These are phyloP conservation scores for Nicator chloris DNA, from an alignment of 2,113 vertebrate genomes.

Conservation along the genomic window DNA sequence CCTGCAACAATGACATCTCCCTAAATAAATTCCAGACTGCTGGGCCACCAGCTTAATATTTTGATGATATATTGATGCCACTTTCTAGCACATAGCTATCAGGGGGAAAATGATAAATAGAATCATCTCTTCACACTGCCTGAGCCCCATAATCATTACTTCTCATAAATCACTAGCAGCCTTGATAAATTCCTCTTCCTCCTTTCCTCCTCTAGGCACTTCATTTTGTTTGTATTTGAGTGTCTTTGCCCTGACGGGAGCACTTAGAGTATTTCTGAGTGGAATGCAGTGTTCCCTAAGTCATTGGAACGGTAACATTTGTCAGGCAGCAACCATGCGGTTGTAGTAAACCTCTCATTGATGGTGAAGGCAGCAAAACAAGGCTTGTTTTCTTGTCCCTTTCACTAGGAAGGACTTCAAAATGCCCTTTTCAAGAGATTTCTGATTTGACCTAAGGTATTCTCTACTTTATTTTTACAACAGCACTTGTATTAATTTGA, in stretches of 20 bases:
- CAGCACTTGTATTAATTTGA: background rate
- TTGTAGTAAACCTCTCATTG: slow-evolving; percentile 31
- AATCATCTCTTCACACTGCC: slow-evolving; percentile 50
- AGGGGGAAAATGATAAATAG: slow-evolving; percentile 17
- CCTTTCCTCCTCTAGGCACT: slow-evolving; percentile 27
- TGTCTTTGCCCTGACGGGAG: slow-evolving; percentile 32
- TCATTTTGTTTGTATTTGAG: slow-evolving; percentile 31
- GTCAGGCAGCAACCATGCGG: background rate
- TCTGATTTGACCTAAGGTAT: background rate
- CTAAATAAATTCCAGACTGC: slow-evolving; percentile 65
- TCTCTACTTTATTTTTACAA: background rate
- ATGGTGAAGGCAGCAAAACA: background rate
- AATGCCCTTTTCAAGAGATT: background rate
- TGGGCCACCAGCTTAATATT: slow-evolving; percentile 64
- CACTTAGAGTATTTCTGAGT: slow-evolving; percentile 39
- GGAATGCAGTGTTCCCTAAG: slow-evolving; percentile 34
- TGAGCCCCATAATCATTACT: slow-evolving; percentile 39
- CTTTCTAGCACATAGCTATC: slow-evolving; percentile 49
- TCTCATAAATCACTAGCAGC: slow-evolving; percentile 49
- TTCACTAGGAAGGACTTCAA: background rate
- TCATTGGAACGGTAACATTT: slow-evolving; percentile 40
- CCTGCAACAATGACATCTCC: slow-evolving; percentile 54
- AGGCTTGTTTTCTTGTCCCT: background rate
- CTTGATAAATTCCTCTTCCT: slow-evolving; percentile 36
- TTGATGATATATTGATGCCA: slow-evolving; percentile 66